Conservation (phyloP, 1,140 invertebrate species). For the Saccostrea echinata region DNA sequence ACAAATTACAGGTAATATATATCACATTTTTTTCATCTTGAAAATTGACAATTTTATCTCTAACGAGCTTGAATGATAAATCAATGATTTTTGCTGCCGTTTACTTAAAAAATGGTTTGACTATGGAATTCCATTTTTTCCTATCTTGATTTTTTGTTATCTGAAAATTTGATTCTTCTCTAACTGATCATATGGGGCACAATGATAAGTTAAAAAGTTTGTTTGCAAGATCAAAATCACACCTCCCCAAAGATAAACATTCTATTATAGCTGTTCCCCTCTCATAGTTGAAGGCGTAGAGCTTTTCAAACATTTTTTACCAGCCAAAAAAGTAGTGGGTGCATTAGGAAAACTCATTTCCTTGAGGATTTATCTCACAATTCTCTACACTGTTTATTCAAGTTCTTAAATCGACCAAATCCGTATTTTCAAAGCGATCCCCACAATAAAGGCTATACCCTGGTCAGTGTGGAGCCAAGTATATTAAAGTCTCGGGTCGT, state of each 20-base stretch:
- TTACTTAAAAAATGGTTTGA: not conserved
- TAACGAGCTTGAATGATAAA: not conserved
- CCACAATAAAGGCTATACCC: constrained; percentile 24
- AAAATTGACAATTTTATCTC: not conserved
- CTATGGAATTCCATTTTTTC: not conserved
- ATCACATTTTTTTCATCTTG: not conserved
- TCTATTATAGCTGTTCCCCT: not conserved
- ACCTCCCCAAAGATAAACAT: constrained; percentile 14
- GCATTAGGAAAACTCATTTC: constrained; percentile 37
- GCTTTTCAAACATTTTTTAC: not conserved
- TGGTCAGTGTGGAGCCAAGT: constrained; percentile 29
- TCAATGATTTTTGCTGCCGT: not conserved
- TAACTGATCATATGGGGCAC: not conserved
- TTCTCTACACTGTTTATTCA: constrained; percentile 20
- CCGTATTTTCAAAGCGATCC: constrained; percentile 11
- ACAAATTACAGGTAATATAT: constrained; percentile 29
- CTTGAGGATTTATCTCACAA: not conserved
- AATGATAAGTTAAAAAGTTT: constrained; percentile 4
- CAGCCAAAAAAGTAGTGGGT: constrained; percentile 1
- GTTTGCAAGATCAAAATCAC: not conserved
- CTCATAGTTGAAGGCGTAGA: not conserved
- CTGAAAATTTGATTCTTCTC: constrained; percentile 1
- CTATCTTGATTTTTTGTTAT: not conserved
- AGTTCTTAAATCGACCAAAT: constrained; percentile 37
- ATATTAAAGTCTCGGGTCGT: constrained; percentile 19